phyloP scores from a whole-genome alignment of 2,888 invertebrate genomes.

The Rhagonycha lutea region DNA sequence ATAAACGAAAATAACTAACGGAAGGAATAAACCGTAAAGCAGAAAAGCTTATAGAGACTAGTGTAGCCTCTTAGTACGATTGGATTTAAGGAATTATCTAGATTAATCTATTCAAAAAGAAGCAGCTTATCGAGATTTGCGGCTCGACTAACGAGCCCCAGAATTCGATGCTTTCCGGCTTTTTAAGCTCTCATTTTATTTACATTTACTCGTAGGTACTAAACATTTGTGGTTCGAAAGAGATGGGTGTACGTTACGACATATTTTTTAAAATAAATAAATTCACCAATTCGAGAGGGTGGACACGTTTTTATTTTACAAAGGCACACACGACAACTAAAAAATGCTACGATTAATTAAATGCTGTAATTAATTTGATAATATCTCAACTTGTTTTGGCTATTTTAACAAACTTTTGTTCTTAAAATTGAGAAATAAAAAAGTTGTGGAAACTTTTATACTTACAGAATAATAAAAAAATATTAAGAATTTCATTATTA shows the following conservation, averaged over 20 bases:
- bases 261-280: not conserved
- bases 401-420: not conserved
- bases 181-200: constrained; percentile 31
- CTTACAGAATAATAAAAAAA: not conserved
- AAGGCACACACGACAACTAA: not conserved
- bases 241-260: not conserved
- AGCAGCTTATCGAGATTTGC: constrained; percentile 34
- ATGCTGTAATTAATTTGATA: not conserved
- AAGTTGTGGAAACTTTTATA: not conserved
- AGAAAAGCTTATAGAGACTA: constrained; percentile 28
- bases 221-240: not conserved
- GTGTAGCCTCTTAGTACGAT: constrained; percentile 33
- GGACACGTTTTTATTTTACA: not conserved
- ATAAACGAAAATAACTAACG: constrained; percentile 1
- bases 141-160: constrained; percentile 33
- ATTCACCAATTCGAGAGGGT: not conserved
- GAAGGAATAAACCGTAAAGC: constrained; percentile 23
- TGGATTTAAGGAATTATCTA: constrained; percentile 36
- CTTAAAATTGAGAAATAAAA: not conserved
- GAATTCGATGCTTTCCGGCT: constrained; percentile 27
- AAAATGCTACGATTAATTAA: not conserved
- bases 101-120: constrained; percentile 38
- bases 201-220: constrained; percentile 14
- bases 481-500: not conserved
- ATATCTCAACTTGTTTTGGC: not conserved